phyloP scores from a whole-genome alignment of 2,888 invertebrate genomes.

The Scaeva pyrastri region DNA sequence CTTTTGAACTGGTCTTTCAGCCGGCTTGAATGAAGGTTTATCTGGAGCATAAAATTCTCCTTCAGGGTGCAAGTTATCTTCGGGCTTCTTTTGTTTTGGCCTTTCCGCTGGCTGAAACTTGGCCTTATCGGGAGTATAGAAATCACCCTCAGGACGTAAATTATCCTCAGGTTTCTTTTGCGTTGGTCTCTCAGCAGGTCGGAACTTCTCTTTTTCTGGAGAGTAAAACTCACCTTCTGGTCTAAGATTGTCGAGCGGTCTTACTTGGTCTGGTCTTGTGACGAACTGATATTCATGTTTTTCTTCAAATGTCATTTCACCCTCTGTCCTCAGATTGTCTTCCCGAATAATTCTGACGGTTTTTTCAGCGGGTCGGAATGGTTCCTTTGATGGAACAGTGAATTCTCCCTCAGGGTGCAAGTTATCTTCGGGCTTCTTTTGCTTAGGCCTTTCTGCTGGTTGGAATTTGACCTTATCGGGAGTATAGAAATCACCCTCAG shows the following conservation, averaged over 20 bases:
- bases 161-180: constrained; percentile 82
- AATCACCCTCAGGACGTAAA: constrained; percentile 85
- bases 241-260: constrained; percentile 85
- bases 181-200: constrained; percentile 84
- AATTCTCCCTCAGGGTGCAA: constrained; percentile 86
- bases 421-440: constrained; percentile 85
- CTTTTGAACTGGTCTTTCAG: constrained; percentile 84
- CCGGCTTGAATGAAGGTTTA: constrained; percentile 80
- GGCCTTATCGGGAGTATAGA: constrained; percentile 83
- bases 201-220: constrained; percentile 83
- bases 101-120: constrained; percentile 84
- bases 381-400: constrained; percentile 84
- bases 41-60: constrained; percentile 57
- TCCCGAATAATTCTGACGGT: constrained; percentile 82
- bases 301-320: constrained; percentile 79
- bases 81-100: constrained; percentile 84
- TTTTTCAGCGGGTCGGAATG: constrained; percentile 84
- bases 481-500: constrained; percentile 86
- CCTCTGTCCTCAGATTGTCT: constrained; percentile 86
- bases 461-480: constrained; percentile 82
- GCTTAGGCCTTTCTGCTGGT: constrained; percentile 81
- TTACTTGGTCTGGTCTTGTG: constrained; percentile 84
- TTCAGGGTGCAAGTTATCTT: constrained; percentile 62
- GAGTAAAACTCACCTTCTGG: constrained; percentile 86
- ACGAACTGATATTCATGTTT: constrained; percentile 83